A percentile compares a stretch with the other conserved stretches of the same genome.
These are phyloP conservation scores for Ara ararauna DNA, from an alignment of 2,797 vertebrate species.

Conservation along the genomic window DNA sequence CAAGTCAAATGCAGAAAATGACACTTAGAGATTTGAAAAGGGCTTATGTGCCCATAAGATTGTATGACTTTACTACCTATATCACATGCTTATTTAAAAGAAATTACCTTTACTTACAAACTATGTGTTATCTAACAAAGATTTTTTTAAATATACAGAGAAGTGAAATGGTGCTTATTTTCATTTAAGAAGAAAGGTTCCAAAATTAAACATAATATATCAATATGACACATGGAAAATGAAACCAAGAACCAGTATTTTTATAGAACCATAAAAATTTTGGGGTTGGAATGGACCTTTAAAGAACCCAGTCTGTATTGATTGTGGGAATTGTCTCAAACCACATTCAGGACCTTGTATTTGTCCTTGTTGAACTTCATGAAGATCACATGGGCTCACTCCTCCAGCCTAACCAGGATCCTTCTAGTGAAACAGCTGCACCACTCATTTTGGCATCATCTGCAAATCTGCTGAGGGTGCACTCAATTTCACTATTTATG, in stretches of 20 bases:
- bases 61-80: neutral
- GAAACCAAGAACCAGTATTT: neutral
- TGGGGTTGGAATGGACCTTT: neutral
- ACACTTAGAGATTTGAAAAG: neutral
- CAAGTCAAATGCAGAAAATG: neutral
- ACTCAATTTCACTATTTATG: neutral
- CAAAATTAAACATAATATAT: neutral
- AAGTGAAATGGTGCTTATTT: neutral
- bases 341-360: neutral
- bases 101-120: neutral
- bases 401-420: neutral
- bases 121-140: neutral
- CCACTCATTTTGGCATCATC: fast-evolving
- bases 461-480: neutral
- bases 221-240: neutral
- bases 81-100: neutral
- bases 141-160: neutral
- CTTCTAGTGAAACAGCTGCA: fast-evolving
- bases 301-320: neutral
- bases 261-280: neutral
- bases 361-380: neutral
- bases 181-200: neutral
- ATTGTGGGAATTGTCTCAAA: fast-evolving
- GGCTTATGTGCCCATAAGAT: neutral
- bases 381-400: fast-evolving